Base-by-base conservation (phyloP, 2,888 invertebrate species). In the Brassicogethes aeneus region DNA sequence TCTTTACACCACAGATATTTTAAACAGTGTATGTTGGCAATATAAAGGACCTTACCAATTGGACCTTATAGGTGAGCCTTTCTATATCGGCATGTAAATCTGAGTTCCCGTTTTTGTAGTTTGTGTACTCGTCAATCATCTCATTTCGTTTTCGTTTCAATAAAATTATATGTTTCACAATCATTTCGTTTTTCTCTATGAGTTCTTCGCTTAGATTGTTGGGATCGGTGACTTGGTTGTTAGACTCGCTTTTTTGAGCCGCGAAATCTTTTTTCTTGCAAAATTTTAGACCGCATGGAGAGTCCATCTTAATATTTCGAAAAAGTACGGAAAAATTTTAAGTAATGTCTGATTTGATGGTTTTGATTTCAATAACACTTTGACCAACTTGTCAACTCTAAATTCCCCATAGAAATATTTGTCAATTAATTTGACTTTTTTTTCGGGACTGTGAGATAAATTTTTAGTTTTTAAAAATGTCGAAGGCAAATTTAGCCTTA, bases 71-170 rank as follows among this genome's bases (percentile, higher is more conserved):
- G 14, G 5, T 32, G 5, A 13, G 10, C 12, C 32, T 32, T 5
- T 32, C 12, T 5, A 32, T 32, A 3, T 32, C 32, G 3, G 12
- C 14, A 12, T 10, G 3, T 10, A 8, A 5, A 32, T 13, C 10
- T 5, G 14, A 7, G 12, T 32, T 32, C 3, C 12, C 32, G 3
- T 5, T 13, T 13, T 32, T 32, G 3, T 10, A 10, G 7, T 8
- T 13, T 5, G 7, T 12, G 5, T 10, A 32, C 3, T 12, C 12
- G 12, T 32, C 32, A 8, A 32, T 12, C 13, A 32, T 12, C 3
- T 10, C 32, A 32, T 32, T 32, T 32, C 32, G 7, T 13, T 32
- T 32, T 32, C 32, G 10, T 32, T 32, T 32, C 12, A 32, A 32
- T 5, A 32, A 32, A 3, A 32, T 10, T 8, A 32, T 10, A 32